Conservation (phyloP, 2,888 invertebrate genomes). For the Tortricodes alternella region DNA sequence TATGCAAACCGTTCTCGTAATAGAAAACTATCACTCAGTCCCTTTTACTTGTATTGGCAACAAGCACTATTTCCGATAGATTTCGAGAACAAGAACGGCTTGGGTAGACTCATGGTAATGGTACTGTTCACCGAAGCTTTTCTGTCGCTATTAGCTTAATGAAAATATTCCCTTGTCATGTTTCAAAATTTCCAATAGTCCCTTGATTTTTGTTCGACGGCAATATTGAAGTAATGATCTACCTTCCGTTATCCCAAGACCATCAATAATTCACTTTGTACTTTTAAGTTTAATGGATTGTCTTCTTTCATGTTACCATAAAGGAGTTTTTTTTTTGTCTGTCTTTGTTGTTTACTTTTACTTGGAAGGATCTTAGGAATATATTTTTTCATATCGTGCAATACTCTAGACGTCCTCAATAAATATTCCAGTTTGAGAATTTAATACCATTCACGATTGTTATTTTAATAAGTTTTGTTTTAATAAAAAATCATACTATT, state of each 20-base stretch:
- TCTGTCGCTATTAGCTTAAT: conserved; percentile 17
- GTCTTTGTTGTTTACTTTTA: neutral
- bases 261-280: conserved; percentile 16
- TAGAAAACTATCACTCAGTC: too few relatives aligned
- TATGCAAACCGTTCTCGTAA: too few relatives aligned
- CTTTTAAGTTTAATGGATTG: conserved; percentile 21
- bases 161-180: conserved; percentile 7
- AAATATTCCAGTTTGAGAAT: neutral
- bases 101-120: too few relatives aligned
- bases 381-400: neutral
- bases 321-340: neutral
- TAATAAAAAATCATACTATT: too few relatives aligned
- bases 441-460: too few relatives aligned
- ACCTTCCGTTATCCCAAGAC: neutral
- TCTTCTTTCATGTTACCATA: conserved; percentile 1
- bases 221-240: neutral
- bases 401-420: neutral
- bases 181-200: neutral
- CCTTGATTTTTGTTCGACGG: neutral
- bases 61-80: too few relatives aligned
- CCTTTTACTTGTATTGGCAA: too few relatives aligned
- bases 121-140: too few relatives aligned
- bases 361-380: neutral
- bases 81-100: too few relatives aligned
- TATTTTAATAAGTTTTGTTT: too few relatives aligned